phyloP scores from a whole-genome alignment of 2,797 vertebrate species.

The Lepus townsendii region DNA sequence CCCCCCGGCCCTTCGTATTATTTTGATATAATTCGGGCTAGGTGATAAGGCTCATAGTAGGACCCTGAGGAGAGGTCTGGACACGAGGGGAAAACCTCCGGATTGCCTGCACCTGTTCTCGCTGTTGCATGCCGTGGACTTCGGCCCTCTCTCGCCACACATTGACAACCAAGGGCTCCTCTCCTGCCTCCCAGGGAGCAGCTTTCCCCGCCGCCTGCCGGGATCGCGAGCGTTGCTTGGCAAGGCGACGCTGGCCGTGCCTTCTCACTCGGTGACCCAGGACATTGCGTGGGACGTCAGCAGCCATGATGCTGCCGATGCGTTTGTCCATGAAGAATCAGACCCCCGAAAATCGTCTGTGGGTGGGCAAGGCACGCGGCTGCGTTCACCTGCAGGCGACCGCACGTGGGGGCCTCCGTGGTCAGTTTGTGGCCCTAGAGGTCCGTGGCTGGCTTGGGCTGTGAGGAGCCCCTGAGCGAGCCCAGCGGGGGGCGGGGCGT shows the following conservation, averaged over 20 bases:
- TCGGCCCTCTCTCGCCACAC: background rate
- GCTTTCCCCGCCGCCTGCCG: rapidly evolving
- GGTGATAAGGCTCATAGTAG: background rate
- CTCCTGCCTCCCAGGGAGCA: background rate
- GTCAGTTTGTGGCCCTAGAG: background rate
- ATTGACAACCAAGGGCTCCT: background rate
- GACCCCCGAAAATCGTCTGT: background rate
- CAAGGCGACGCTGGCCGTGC: background rate
- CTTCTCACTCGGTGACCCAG: background rate
- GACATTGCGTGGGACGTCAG: background rate
- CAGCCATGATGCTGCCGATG: rapidly evolving
- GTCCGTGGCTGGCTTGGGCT: background rate
- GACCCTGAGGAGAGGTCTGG: background rate
- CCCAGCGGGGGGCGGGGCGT: rapidly evolving
- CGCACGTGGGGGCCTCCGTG: background rate
- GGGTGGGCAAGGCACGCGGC: background rate
- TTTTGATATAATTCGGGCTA: background rate
- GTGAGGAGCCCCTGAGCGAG: background rate
- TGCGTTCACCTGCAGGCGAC: background rate
- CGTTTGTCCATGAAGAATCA: background rate
- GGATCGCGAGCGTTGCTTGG: rapidly evolving
- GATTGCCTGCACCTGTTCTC: background rate
- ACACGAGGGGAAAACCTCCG: background rate
- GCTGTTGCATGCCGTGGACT: too few relatives aligned
- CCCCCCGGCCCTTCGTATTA: background rate